Evolutionary conservation across 2,113 vertebrate genomes (phyloP).

Genomic region (Ceuthmochares aereus): DNA sequence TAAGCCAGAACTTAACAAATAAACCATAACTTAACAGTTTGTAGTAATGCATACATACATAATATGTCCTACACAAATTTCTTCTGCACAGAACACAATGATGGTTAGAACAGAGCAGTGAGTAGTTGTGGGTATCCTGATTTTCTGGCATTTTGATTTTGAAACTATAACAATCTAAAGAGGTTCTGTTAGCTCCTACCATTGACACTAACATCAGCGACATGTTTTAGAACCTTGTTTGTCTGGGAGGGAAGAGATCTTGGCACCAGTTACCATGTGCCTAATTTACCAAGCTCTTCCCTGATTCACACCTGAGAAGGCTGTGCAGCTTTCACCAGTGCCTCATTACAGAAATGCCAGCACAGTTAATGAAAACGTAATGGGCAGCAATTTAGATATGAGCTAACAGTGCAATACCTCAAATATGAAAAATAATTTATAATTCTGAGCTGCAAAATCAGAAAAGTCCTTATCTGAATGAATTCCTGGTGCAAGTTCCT

Average conservation of each 20-base stretch:
- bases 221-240: constrained; percentile 14
- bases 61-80: neutral
- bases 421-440: neutral
- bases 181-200: constrained; percentile 16
- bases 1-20: neutral
- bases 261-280: neutral
- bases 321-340: neutral
- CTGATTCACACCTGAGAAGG: constrained; percentile 24
- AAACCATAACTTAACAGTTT: neutral
- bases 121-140: neutral
- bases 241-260: neutral
- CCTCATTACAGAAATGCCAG: constrained; percentile 1
- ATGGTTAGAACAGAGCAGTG: neutral
- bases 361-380: constrained; percentile 14
- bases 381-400: neutral
- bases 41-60: neutral
- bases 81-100: neutral
- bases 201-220: neutral
- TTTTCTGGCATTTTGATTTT: constrained; percentile 45
- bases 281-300: constrained; percentile 16
- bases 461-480: neutral
- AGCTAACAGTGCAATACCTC: neutral
- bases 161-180: constrained; percentile 16
- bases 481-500: neutral
- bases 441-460: neutral